A percentile compares a stretch with the other conserved stretches of the same genome.
Conservation (phyloP, 2,113 vertebrate genomes). For the Myanophis thanlyinensis region DNA sequence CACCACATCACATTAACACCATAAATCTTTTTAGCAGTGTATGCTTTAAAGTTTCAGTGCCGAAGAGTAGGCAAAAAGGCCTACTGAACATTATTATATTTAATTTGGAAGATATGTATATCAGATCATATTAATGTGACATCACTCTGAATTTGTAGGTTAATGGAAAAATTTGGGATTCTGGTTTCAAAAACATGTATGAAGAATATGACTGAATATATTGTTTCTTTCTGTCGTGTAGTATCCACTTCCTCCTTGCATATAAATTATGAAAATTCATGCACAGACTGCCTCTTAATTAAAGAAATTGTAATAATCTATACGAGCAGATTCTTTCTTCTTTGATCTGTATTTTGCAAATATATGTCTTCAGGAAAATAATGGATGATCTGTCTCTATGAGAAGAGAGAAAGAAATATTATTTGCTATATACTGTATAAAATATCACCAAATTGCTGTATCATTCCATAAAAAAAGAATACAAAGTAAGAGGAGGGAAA, state of each 20-base stretch:
- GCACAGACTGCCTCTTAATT: slow-evolving; percentile 24
- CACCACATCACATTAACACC: background rate
- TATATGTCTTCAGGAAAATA: background rate
- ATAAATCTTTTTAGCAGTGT: slow-evolving; percentile 5
- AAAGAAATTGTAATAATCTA: slow-evolving; percentile 26
- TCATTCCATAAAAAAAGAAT: slow-evolving; percentile 11
- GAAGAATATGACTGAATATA: slow-evolving; percentile 11
- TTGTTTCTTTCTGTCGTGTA: slow-evolving; percentile 26
- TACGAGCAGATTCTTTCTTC: slow-evolving; percentile 5
- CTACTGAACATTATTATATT: background rate
- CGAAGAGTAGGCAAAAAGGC: background rate
- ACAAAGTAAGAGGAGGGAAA: background rate
- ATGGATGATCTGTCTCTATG: background rate
- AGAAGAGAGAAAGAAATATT: background rate
- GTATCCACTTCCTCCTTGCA: slow-evolving; percentile 18
- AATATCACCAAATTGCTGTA: background rate
- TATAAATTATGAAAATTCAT: slow-evolving; percentile 46
- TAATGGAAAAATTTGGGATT: background rate
- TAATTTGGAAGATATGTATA: background rate
- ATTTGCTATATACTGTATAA: background rate
- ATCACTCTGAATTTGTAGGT: slow-evolving; percentile 16
- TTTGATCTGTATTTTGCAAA: slow-evolving; percentile 24
- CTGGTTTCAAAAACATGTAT: background rate
- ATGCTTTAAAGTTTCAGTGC: background rate
- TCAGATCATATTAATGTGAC: slow-evolving; percentile 1